Evolutionary conservation across 2,797 vertebrate genomes (phyloP), one percentile per base, ranked within the genome.

Genomic region (Balearica regulorum): DNA sequence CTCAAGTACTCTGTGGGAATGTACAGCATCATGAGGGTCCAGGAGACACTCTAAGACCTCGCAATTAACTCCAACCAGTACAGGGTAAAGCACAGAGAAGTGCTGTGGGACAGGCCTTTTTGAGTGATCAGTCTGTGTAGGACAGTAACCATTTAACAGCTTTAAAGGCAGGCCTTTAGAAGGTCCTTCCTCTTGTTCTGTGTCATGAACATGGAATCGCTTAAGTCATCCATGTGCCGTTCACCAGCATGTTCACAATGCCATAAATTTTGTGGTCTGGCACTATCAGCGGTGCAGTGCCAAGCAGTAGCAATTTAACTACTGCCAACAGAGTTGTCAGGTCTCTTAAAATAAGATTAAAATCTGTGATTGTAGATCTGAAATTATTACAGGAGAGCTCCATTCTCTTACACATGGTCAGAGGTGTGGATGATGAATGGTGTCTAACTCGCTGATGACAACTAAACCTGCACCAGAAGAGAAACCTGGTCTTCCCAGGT

Each of bases 1-100:
- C 97, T 98, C 94, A 98, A 98, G 98, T 97, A 24, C 26, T 61
- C 65, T 31, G 9, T 26, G 83, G 53, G 44, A 78, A 62, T 1
- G 44, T 3, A 20, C 6, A 39, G 60, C 37, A 18, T 33, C 31
- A 2, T 3, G 33, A 25, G 58, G 26, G n/a, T 4, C 16, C 0
- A 1, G 49, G 54, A 31, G 13, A 39, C 4, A 1, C 49, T n/a
- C 37, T 16, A 6, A 13, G 31, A 28, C 16, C 37, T 22, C 11
- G 2, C 31, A 20, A 4, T 29, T 35, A 21, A 16, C 24, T 25
- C 58, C 37, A 20, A 25, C 6, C 6, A n/a, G 31, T 10, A 60
- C 26, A 43, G 53, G 44, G 37, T 28, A 49, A 65, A 73, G 51
- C 54, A 41, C 24, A 55, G 60, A n/a, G 13, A 44, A 11, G 19